Percentiles rank a stretch among this genome's conserved stretches.
phyloP scores from a whole-genome alignment of 2,888 invertebrate genomes.

The Tuta absoluta region DNA sequence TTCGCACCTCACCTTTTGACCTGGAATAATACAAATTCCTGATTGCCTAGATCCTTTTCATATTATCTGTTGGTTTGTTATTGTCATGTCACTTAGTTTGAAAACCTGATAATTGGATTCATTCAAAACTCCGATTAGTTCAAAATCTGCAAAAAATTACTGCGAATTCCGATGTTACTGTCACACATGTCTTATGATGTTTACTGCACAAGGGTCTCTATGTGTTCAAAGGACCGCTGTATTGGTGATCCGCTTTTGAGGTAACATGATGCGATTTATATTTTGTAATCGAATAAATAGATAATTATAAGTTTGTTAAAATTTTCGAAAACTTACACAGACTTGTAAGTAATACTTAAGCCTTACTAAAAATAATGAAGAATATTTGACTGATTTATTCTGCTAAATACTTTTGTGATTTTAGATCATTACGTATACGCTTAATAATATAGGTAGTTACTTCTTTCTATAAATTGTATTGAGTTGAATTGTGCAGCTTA shows the following conservation, averaged over 20 bases:
- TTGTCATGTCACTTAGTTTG: constrained; percentile 54
- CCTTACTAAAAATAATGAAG: too few species aligned
- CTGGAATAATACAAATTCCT: neutral
- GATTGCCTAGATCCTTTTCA: constrained; percentile 5
- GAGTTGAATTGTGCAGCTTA: too few species aligned
- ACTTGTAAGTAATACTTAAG: neutral
- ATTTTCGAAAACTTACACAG: neutral
- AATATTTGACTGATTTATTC: too few species aligned
- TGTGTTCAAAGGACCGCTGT: neutral
- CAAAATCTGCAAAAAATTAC: neutral
- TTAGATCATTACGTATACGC: too few species aligned
- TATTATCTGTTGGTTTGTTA: constrained; percentile 47
- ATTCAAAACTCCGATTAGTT: neutral
- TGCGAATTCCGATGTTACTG: neutral
- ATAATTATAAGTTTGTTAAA: constrained; percentile 2
- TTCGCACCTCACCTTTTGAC: constrained; percentile 14
- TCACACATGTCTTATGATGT: neutral
- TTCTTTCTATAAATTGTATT: too few species aligned
- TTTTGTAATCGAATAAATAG: neutral
- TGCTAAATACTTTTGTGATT: too few species aligned
- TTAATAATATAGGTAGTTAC: too few species aligned
- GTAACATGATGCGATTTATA: constrained; percentile 9
- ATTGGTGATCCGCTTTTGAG: constrained; percentile 2
- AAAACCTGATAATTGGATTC: constrained; percentile 62
- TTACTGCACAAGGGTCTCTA: neutral